phyloP scores from a whole-genome alignment of 23 tunicate genomes.

The Styela plicata region DNA sequence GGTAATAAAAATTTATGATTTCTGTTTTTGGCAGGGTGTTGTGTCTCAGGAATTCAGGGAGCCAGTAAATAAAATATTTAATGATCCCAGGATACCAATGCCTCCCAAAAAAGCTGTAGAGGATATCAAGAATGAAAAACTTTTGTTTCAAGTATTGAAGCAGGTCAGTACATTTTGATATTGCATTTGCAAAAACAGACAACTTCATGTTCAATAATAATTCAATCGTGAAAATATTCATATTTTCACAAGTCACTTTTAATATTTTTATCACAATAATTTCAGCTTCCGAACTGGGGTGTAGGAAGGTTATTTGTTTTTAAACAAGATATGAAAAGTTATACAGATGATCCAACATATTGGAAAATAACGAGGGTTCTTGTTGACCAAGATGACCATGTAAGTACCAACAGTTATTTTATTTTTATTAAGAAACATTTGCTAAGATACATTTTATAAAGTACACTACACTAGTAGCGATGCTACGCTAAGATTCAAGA shows the following conservation, averaged over 20 bases:
- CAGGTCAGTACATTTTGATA: neutral
- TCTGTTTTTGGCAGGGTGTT: too few relatives aligned
- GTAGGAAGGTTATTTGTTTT: constrained; percentile 11
- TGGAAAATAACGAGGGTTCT: constrained; percentile 25
- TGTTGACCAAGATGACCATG: constrained; percentile 26
- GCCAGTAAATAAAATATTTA: constrained; percentile 30
- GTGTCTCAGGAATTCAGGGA: neutral
- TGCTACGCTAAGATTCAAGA: too few relatives aligned
- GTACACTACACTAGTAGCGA: too few relatives aligned
- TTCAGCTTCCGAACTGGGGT: constrained; percentile 37
- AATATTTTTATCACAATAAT: too few relatives aligned
- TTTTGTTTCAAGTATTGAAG: constrained; percentile 19
- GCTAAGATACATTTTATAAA: too few relatives aligned
- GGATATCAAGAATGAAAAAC: constrained; percentile 20
- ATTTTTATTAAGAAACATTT: too few relatives aligned
- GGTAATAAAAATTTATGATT: too few relatives aligned
- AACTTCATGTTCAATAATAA: neutral
- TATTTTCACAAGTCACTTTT: too few relatives aligned
- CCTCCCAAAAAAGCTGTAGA: constrained; percentile 16
- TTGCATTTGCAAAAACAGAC: too few relatives aligned
- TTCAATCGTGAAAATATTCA: too few relatives aligned
- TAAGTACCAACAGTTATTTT: too few relatives aligned
- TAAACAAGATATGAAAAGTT: constrained; percentile 19
- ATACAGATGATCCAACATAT: constrained; percentile 9
- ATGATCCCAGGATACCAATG: constrained; percentile 27